A percentile compares a stretch with the other conserved stretches of the same genome.
Evolutionary conservation across 2,113 vertebrate genomes (phyloP).

Genomic region (Pristiophorus japonicus): DNA sequence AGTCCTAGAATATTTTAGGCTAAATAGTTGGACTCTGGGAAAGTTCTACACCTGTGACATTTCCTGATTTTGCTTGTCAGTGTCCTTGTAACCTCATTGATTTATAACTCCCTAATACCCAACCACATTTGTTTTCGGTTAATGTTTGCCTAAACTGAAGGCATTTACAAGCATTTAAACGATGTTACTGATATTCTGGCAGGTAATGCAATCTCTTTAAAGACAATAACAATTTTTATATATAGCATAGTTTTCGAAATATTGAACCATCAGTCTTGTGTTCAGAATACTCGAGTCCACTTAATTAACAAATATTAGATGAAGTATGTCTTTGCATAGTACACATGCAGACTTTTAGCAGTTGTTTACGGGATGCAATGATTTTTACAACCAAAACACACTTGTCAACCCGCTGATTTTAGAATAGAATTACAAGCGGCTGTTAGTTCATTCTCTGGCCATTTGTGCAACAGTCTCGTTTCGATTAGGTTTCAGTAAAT

Average conservation of each 20-base stretch:
- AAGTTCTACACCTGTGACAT: slow-evolving; percentile 50
- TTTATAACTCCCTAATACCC: slow-evolving; percentile 64
- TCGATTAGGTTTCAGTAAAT: slow-evolving; percentile 36
- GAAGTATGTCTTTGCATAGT: background rate
- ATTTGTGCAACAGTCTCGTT: background rate
- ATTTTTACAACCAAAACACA: background rate
- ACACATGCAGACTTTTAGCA: background rate
- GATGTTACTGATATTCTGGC: background rate
- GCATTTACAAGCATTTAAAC: slow-evolving; percentile 41
- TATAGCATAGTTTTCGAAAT: background rate
- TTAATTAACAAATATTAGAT: background rate
- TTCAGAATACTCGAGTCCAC: background rate
- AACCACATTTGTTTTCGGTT: slow-evolving; percentile 71
- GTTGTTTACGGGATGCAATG: background rate
- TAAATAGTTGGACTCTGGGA: slow-evolving; percentile 54
- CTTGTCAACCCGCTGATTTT: background rate
- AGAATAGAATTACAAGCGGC: background rate
- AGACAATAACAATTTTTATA: background rate
- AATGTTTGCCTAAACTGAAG: slow-evolving; percentile 71
- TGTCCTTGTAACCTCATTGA: slow-evolving; percentile 74
- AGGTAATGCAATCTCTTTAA: background rate
- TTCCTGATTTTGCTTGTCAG: slow-evolving; percentile 54
- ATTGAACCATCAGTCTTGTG: background rate
- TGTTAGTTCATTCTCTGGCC: background rate
- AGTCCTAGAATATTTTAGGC: slow-evolving; percentile 24